Evolutionary conservation across 2,888 invertebrate genomes (phyloP), one percentile per base, ranked within the genome.

Genomic region (Cyrtodaria siliqua): DNA sequence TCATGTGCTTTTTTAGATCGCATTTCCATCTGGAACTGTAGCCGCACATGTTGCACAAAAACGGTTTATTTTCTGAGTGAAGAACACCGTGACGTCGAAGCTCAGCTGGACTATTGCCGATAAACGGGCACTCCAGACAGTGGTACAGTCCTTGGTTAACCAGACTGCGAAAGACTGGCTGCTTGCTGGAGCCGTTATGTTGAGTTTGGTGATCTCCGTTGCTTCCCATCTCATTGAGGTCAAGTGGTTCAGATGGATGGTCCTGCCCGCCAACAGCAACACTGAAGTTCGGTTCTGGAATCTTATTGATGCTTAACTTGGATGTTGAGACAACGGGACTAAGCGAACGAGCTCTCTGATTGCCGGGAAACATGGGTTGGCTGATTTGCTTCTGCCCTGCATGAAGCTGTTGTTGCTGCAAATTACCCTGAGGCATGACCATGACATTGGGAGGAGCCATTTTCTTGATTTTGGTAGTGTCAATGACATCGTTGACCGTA

Each of bases 1-100:
- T 85, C 71, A 90, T 86, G 74, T 92, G 92, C 64, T 92, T 92
- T 82, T 92, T 92, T 44, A 92, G 76, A 74, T 92, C 92, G 78
- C 91, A 91, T 64, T 91, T 92, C 92, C 92, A 92, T 61, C 91
- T 87, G 18, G 91, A 89, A 52, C 90, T 88, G 77, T 92, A 92
- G 9, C 89, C 89, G 83, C 92, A 92, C 27, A 88, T 85, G 16
- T 82, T 76, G 71, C 92, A 92, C 26, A 74, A 83, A 72, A 89
- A 92, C 16, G 92, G 92, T 57, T 92, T 92, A 70, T 89, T 89
- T 52, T 92, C 92, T 1, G 91, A 91, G 74, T 92, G 92, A 6
- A 92, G 84, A 6, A 90, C 84, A 12, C 87, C 80, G 75, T 92
- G 92, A 14, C 91, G 85, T 60, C 87, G 88, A 26, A 92, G 86